Conservation (phyloP, 2,113 vertebrate species). For the Cyprinodon variegatus region DNA sequence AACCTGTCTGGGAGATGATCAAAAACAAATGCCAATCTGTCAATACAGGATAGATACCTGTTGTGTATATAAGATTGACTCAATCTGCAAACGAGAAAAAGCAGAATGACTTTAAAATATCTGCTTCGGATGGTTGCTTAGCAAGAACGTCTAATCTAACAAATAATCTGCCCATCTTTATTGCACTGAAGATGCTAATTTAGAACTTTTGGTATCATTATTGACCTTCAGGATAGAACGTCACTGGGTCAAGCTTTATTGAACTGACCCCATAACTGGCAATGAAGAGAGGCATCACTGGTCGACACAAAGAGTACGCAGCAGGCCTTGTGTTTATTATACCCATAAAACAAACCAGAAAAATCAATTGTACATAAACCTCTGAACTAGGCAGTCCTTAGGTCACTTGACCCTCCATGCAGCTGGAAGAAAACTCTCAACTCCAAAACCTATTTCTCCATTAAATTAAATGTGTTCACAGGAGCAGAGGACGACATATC, state of each 20-base stretch:
- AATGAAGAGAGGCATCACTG: not conserved
- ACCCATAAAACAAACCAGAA: slow-evolving; percentile 73
- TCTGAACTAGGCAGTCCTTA: slow-evolving; percentile 40
- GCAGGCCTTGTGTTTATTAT: slow-evolving; percentile 60
- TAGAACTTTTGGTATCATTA: not conserved
- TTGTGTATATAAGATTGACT: not conserved
- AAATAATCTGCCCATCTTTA: not conserved
- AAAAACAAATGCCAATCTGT: not conserved
- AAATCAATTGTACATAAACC: slow-evolving; percentile 73
- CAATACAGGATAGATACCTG: not conserved
- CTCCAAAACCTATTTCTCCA: slow-evolving; percentile 16
- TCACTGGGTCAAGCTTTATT: not conserved
- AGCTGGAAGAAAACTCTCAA: slow-evolving; percentile 39
- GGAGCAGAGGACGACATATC: not conserved
- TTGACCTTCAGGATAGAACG: not conserved
- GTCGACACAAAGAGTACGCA: slow-evolving; percentile 17
- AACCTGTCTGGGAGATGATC: not conserved
- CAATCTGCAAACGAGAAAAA: too few relatives aligned
- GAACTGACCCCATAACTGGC: not conserved
- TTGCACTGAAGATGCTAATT: not conserved
- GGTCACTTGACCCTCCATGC: slow-evolving; percentile 34
- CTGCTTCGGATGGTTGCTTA: not conserved
- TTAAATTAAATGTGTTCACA: slow-evolving; percentile 12
- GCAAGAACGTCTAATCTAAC: not conserved
- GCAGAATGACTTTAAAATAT: too few relatives aligned